Evolutionary conservation across 37 sponge, comb jelly and placozoan genomes (phyloP), one percentile per base, ranked within the genome.

Genomic region (Cladorhizidae sp.): DNA sequence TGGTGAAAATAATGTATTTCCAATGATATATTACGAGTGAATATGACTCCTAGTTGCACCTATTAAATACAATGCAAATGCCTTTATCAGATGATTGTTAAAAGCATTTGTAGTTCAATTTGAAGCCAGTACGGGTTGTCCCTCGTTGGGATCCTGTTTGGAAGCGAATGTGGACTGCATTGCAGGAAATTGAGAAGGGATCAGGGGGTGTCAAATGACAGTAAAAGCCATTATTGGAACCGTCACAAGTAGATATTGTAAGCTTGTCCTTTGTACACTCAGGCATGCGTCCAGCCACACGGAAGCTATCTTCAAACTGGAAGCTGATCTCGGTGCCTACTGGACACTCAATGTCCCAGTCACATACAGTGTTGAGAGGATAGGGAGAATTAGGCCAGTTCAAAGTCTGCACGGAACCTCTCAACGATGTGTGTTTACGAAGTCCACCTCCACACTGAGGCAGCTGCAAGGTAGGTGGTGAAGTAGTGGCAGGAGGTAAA

Each of bases 371-470:
- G 36, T 76, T 76, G 41, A 61, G 17, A 40, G 80, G 71, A 70
- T 80, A 80, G 2, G 67, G n/a, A 8, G 51, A 21, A 9, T 64
- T 20, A 6, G 79, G 79, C 67, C 68, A 78, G 79, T 26, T 31
- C 40, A 42, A 40, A 2, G 79, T 51, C 33, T 78, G 68, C 54
- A 78, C 17, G 35, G 43, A 61, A 1, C 79, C 79, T 1, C 18
- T 50, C 52, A 20, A 55, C 12, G 51, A 50, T 25, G 1, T 52
- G 20, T 18, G 59, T 58, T 58, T 3, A 25, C 3, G 59, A 1
- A 26, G 25, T 43, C 21, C 36, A 43, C 26, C 38, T 36, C 67
- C 67, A 31, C 67, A 67, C 20, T 17, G 37, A 7, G 38, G 37
- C 49, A 12, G 49, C 49, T 45, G 49, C 49, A 12, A 5, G 9